Evolutionary conservation across 2,888 invertebrate species (phyloP).

Genomic region (Drosophila barbarae): DNA sequence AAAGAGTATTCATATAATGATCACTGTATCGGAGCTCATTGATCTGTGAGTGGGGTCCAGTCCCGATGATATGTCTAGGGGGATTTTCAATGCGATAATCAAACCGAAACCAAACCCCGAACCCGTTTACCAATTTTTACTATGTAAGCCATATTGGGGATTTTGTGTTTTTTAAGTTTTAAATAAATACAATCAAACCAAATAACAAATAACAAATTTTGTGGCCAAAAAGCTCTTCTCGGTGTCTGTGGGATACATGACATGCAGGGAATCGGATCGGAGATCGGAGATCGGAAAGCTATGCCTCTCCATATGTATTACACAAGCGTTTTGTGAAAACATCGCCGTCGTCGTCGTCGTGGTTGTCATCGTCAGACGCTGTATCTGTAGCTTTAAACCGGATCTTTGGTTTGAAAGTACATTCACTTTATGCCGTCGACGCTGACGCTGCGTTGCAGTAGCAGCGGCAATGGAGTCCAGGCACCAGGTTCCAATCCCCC

Average conservation of each 20-base stretch:
- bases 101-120: conserved; percentile 7
- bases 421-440: conserved; percentile 74
- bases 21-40: conserved; percentile 57
- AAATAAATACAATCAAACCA: conserved; percentile 17
- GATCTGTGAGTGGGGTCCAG: conserved; percentile 46
- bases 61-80: conserved; percentile 24
- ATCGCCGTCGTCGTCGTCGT: conserved; percentile 46
- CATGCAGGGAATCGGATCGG: conserved; percentile 13
- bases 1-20: conserved; percentile 10
- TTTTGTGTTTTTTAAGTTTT: conserved; percentile 12
- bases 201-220: conserved; percentile 41
- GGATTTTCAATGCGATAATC: conserved; percentile 39
- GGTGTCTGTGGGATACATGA: conserved; percentile 20
- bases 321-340: conserved; percentile 73
- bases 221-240: conserved; percentile 49
- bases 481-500: conserved; percentile 7
- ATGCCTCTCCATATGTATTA: conserved; percentile 60
- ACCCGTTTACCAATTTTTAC: conserved; percentile 29
- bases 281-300: conserved; percentile 9
- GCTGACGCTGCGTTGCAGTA: conserved; percentile 46
- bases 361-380: conserved; percentile 47
- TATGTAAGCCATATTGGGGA: conserved; percentile 22
- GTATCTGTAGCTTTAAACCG: conserved; percentile 69
- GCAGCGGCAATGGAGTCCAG: conserved; percentile 54
- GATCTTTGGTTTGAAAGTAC: conserved; percentile 77